These are phyloP conservation scores for Illadopsis cleaveri DNA, from an alignment of 2,113 vertebrate species.

Conservation along the genomic window DNA sequence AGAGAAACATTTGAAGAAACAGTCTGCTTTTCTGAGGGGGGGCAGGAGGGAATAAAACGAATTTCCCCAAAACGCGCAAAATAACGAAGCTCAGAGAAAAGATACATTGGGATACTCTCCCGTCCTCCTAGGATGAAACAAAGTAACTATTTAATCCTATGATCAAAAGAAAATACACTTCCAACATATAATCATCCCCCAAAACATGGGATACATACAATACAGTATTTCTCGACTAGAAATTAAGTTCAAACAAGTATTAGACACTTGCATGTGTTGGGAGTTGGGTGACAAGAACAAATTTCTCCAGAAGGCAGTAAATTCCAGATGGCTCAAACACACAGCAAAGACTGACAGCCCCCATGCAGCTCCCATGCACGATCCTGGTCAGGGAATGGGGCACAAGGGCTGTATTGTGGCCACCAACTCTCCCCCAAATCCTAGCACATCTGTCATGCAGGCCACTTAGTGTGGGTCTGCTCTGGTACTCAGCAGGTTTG, in stretches of 20 bases:
- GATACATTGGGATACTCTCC: neutral
- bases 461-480: accelerated
- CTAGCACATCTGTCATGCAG: neutral
- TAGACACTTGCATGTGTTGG: neutral
- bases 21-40: neutral
- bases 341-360: neutral
- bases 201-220: neutral
- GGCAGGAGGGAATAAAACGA: neutral
- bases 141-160: neutral
- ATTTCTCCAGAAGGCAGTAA: neutral
- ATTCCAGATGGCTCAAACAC: neutral
- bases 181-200: neutral
- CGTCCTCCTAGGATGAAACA: neutral
- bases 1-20: neutral
- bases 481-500: neutral
- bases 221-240: neutral
- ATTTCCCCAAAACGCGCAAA: neutral
- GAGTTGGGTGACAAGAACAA: neutral
- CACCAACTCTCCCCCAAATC: neutral
- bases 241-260: neutral
- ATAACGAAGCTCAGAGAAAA: neutral
- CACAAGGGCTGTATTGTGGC: neutral
- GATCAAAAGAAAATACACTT: neutral
- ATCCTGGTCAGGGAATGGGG: neutral
- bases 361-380: neutral